Evolutionary conservation across 2,113 vertebrate genomes (phyloP).

Genomic region (Irena cyanogastra): DNA sequence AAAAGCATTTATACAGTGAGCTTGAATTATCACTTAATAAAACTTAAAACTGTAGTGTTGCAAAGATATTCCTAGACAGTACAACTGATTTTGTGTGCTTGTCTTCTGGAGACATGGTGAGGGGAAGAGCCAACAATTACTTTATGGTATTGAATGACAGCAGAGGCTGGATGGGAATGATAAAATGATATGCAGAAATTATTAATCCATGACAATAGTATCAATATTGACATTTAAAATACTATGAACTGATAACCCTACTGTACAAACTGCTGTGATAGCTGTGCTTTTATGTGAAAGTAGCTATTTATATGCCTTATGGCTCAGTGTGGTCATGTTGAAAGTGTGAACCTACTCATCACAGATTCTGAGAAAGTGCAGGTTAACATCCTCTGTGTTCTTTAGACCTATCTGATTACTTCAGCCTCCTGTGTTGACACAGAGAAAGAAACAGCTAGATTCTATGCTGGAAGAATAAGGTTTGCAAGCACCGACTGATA

Average conservation of each 20-base stretch:
- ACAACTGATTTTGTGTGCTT: not conserved
- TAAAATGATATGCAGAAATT: slow-evolving; percentile 17
- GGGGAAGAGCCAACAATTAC: not conserved
- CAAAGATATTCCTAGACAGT: not conserved
- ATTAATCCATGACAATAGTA: not conserved
- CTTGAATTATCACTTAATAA: slow-evolving; percentile 29
- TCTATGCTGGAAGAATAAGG: slow-evolving; percentile 64
- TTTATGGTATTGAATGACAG: not conserved
- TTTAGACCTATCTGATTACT: slow-evolving; percentile 68
- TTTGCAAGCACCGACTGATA: slow-evolving; percentile 69
- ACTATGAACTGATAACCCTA: slow-evolving; percentile 6
- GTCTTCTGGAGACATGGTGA: not conserved
- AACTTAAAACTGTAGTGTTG: not conserved
- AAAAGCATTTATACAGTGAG: not conserved
- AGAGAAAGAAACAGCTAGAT: slow-evolving; percentile 62
- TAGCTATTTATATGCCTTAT: slow-evolving; percentile 9
- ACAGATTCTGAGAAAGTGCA: slow-evolving; percentile 57
- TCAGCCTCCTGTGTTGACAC: slow-evolving; percentile 71
- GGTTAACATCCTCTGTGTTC: slow-evolving; percentile 35
- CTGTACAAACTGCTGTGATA: slow-evolving; percentile 16
- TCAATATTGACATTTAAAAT: slow-evolving; percentile 44
- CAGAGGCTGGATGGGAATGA: not conserved
- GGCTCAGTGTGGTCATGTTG: slow-evolving; percentile 22
- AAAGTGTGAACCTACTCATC: slow-evolving; percentile 65
- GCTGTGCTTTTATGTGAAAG: slow-evolving; percentile 38